Conservation (phyloP, 2,113 vertebrate genomes). For the Alexandromys fortis region DNA sequence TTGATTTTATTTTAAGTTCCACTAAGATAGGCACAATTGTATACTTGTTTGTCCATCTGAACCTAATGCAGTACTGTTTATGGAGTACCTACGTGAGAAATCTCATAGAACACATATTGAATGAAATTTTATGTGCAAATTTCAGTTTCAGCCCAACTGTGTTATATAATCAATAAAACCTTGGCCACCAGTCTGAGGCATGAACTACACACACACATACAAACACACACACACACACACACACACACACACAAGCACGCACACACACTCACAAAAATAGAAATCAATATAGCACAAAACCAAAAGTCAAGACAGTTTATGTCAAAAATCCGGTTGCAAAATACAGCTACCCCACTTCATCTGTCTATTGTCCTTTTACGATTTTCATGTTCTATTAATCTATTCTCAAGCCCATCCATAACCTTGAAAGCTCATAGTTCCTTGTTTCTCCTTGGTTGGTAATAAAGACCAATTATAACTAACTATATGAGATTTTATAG, state of each 20-base stretch:
- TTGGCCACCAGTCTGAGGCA: background rate
- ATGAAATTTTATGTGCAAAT: constrained; percentile 25
- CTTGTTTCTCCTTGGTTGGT: background rate
- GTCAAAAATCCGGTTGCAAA: background rate
- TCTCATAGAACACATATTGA: background rate
- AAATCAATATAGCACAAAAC: background rate
- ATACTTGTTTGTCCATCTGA: background rate
- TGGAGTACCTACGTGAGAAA: background rate
- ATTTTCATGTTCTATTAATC: constrained; percentile 13
- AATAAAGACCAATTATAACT: constrained; percentile 48
- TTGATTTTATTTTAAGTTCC: constrained; percentile 9
- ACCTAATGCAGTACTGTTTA: background rate
- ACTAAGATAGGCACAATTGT: background rate
- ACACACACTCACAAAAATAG: background rate
- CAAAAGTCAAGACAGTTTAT: background rate
- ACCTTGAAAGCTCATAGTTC: background rate
- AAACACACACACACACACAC: too few relatives aligned
- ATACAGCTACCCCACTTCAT: background rate
- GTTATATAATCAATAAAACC: background rate
- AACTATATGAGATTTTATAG: background rate
- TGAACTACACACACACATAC: background rate
- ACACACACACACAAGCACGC: too few relatives aligned
- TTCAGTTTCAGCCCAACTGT: constrained; percentile 2
- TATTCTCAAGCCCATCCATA: background rate
- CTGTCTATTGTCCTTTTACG: background rate